Evolutionary conservation across 2,113 vertebrate species (phyloP).

Genomic region (Etheostoma spectabile): DNA sequence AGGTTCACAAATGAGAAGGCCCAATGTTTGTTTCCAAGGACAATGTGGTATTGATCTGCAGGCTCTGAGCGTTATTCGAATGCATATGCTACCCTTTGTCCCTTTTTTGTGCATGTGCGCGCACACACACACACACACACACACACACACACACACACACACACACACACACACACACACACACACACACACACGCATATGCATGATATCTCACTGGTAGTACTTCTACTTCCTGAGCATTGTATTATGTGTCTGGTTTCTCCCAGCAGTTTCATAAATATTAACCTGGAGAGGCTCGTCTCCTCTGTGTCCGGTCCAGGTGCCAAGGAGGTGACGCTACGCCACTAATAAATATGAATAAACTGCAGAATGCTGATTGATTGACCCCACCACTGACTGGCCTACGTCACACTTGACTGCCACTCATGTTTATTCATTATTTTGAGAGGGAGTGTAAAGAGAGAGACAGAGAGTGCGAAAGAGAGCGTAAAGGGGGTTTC

Average conservation of each 20-base stretch:
- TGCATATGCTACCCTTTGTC: slow-evolving; percentile 58
- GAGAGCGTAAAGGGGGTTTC: slow-evolving; percentile 43
- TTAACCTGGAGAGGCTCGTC: slow-evolving; percentile 69
- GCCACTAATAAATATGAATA: slow-evolving; percentile 84
- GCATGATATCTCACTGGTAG: slow-evolving; percentile 20
- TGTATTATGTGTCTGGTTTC: slow-evolving; percentile 69
- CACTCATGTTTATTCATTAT: slow-evolving; percentile 85
- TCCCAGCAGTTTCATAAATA: slow-evolving; percentile 77
- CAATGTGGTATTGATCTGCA: slow-evolving; percentile 82
- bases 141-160: neutral
- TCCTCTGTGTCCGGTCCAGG: slow-evolving; percentile 73
- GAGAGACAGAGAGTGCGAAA: slow-evolving; percentile 27
- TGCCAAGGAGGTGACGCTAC: slow-evolving; percentile 79
- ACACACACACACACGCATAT: slow-evolving; percentile 6
- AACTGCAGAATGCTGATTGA: slow-evolving; percentile 82
- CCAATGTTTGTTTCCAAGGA: slow-evolving; percentile 83
- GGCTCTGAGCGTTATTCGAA: slow-evolving; percentile 72
- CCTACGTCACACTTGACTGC: slow-evolving; percentile 78
- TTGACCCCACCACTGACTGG: slow-evolving; percentile 80
- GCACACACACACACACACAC: neutral
- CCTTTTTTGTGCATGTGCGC: slow-evolving; percentile 16
- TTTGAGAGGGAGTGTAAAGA: slow-evolving; percentile 69
- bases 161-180: slow-evolving; percentile 7
- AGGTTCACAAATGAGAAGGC: slow-evolving; percentile 80
- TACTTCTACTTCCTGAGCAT: slow-evolving; percentile 49